Percentiles rank a stretch among this genome's conserved stretches.
Conservation (phyloP, 2,888 invertebrate species). For the Amblyteles armatorius region DNA sequence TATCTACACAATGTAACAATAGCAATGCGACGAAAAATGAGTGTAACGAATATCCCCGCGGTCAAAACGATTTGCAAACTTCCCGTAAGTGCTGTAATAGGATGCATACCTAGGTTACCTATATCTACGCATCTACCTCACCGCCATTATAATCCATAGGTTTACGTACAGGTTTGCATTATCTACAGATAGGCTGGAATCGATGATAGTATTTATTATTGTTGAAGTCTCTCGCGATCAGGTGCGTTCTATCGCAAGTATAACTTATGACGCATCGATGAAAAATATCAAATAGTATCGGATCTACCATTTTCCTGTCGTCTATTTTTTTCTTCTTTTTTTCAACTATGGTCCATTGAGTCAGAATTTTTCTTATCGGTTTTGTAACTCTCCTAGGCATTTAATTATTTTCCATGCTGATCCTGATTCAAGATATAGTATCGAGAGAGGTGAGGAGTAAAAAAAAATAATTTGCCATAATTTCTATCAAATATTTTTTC, state of each 20-base stretch:
- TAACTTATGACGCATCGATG: background rate
- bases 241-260: background rate
- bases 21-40: background rate
- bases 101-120: background rate
- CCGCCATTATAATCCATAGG: background rate
- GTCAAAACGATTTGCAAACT: conserved; percentile 4
- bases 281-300: background rate
- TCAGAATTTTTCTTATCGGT: background rate
- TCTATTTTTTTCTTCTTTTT: background rate
- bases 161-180: background rate
- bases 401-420: background rate
- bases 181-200: conserved; percentile 22
- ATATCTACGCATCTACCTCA: background rate
- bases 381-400: background rate
- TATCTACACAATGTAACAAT: background rate
- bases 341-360: background rate
- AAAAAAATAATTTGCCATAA: background rate
- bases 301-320: background rate
- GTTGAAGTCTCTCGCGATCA: background rate
- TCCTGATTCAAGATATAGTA: too few species aligned
- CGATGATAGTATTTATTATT: conserved; percentile 1
- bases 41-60: conserved; percentile 3
- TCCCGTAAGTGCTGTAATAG: background rate
- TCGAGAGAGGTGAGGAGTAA: too few species aligned
- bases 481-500: background rate